Percentiles rank a stretch among this genome's conserved stretches.
These are phyloP conservation scores for Stylophora pistillata DNA, from an alignment of 64 coral and sea anemone species.

Conservation along the genomic window DNA sequence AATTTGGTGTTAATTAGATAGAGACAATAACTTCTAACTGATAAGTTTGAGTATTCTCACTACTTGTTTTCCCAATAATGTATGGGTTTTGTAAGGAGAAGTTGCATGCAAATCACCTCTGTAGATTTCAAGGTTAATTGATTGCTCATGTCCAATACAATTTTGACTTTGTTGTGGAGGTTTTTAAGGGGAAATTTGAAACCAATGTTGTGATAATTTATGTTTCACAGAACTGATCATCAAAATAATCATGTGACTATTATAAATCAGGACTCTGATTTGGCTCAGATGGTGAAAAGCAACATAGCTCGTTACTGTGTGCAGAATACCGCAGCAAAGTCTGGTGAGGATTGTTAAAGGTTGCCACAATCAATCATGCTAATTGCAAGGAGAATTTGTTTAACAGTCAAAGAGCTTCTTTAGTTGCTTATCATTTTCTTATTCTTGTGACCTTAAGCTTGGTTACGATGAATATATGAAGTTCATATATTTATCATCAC, in stretches of 20 bases:
- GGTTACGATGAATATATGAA: no score
- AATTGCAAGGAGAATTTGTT: no score
- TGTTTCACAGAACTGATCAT: neutral
- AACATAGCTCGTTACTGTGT: neutral
- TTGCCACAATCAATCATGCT: neutral
- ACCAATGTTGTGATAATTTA: neutral
- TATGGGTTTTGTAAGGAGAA: no score
- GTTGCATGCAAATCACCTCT: no score
- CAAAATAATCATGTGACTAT: neutral
- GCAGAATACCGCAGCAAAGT: neutral
- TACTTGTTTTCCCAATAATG: no score
- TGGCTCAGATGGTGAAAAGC: slow-evolving; percentile 21
- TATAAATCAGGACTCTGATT: slow-evolving; percentile 6
- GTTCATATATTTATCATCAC: no score
- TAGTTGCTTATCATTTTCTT: neutral
- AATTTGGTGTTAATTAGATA: no score
- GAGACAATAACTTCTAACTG: no score
- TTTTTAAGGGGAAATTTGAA: neutral
- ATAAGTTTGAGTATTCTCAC: no score
- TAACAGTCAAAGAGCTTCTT: neutral
- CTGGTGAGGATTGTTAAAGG: neutral
- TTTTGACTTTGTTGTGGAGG: neutral
- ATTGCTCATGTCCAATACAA: no score
- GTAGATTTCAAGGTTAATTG: no score
- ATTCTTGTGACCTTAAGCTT: no score